These are phyloP conservation scores for Tangachromis dhanisi DNA, from an alignment of 2,113 vertebrate genomes.

Conservation along the genomic window DNA sequence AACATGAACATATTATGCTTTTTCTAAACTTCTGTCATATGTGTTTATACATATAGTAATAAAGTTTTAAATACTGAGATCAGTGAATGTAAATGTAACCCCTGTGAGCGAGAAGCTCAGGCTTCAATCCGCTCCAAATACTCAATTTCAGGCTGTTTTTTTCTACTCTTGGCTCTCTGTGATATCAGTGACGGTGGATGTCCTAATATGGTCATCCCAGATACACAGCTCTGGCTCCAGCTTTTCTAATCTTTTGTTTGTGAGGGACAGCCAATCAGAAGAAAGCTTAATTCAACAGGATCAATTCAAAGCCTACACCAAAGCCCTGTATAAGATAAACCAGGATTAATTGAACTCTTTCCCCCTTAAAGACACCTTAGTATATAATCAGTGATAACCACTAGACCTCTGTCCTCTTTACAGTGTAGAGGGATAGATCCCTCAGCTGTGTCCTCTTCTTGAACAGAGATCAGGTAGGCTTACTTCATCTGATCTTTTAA, in stretches of 20 bases:
- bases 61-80: not conserved
- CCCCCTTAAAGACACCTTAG: not conserved
- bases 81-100: not conserved
- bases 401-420: not conserved
- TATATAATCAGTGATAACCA: not conserved
- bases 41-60: not conserved
- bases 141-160: not conserved
- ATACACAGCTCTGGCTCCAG: not conserved
- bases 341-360: not conserved
- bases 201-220: not conserved
- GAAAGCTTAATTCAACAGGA: not conserved
- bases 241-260: not conserved
- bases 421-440: not conserved
- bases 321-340: not conserved
- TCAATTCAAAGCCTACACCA: not conserved
- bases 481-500: not conserved
- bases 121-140: accelerated
- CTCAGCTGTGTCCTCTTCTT: not conserved
- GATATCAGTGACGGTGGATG: not conserved
- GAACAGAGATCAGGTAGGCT: not conserved
- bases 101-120: not conserved
- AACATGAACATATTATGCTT: not conserved
- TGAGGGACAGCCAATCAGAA: not conserved
- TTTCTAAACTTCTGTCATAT: not conserved
- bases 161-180: not conserved